Percentiles rank a stretch among this genome's conserved stretches.
Evolutionary conservation across 2,888 invertebrate genomes (phyloP).

Genomic region (Stramonita haemastoma): DNA sequence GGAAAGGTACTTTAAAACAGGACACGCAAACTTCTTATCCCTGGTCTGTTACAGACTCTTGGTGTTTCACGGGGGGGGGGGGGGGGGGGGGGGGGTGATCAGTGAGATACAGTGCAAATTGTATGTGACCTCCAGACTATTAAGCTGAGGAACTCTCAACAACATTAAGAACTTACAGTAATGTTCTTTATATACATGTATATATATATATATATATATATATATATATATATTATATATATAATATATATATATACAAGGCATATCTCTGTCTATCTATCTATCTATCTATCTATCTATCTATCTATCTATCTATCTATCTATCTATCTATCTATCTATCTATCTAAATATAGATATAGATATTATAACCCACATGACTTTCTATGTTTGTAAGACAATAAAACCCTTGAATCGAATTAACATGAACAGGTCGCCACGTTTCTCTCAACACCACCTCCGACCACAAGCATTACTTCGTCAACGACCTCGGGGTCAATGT

Average conservation of each 20-base stretch:
- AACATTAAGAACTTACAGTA: no score
- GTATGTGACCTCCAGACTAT: no score
- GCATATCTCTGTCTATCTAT: background rate
- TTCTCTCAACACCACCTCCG: slow-evolving; percentile 28
- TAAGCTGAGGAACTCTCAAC: no score
- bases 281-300: background rate
- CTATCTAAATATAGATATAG: background rate
- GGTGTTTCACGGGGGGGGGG: no score
- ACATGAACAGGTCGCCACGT: slow-evolving; percentile 35
- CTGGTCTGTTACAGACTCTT: no score
- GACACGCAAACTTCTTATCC: no score
- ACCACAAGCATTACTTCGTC: slow-evolving; percentile 37
- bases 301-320: background rate
- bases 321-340: background rate
- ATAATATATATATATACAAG: no score
- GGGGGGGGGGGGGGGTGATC: no score
- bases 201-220: background rate
- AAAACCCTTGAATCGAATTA: background rate
- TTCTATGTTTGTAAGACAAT: background rate
- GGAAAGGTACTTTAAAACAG: no score
- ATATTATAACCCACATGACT: background rate
- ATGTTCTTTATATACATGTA: background rate
- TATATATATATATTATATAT: no score
- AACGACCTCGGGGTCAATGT: slow-evolving; percentile 43
- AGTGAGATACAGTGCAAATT: no score